These are phyloP conservation scores for Sminthurinus aureus DNA, from an alignment of 2,888 invertebrate genomes.

Conservation along the genomic window DNA sequence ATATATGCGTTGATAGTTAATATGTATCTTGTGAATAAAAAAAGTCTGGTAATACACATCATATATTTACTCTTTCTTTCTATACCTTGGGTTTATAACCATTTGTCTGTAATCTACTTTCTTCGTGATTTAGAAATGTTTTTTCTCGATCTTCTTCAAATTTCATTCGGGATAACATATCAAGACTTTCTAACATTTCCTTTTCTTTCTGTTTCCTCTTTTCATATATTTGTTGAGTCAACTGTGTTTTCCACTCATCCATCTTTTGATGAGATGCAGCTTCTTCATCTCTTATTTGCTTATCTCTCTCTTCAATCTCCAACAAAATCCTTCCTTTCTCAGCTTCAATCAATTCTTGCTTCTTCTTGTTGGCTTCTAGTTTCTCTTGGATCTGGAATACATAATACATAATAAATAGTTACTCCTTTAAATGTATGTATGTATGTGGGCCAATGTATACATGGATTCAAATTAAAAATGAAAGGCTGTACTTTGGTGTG, in stretches of 20 bases:
- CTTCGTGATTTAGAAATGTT: conserved; percentile 15
- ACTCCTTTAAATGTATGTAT: too few species aligned
- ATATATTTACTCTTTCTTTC: too few species aligned
- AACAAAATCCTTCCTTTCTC: conserved; percentile 35
- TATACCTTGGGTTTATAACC: conserved; percentile 39
- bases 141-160: conserved; percentile 37
- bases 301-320: conserved; percentile 36
- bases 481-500: too few species aligned
- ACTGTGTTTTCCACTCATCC: conserved; percentile 19
- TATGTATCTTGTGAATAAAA: too few species aligned
- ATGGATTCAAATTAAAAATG: too few species aligned
- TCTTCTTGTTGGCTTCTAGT: conserved; percentile 22
- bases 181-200: conserved; percentile 39
- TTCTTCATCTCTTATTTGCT: conserved; percentile 35
- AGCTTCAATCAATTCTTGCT: conserved; percentile 24
- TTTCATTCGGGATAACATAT: conserved; percentile 32
- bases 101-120: conserved; percentile 28
- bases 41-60: too few species aligned
- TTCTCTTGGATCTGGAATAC: conserved; percentile 37
- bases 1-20: not conserved
- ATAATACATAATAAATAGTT: not conserved
- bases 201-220: conserved; percentile 40
- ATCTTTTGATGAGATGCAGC: conserved; percentile 11
- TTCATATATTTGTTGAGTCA: conserved; percentile 41
- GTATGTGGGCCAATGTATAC: too few species aligned